Base-by-base conservation (phyloP, 2,797 vertebrate genomes). In the Hippopotamyrus pictus region DNA sequence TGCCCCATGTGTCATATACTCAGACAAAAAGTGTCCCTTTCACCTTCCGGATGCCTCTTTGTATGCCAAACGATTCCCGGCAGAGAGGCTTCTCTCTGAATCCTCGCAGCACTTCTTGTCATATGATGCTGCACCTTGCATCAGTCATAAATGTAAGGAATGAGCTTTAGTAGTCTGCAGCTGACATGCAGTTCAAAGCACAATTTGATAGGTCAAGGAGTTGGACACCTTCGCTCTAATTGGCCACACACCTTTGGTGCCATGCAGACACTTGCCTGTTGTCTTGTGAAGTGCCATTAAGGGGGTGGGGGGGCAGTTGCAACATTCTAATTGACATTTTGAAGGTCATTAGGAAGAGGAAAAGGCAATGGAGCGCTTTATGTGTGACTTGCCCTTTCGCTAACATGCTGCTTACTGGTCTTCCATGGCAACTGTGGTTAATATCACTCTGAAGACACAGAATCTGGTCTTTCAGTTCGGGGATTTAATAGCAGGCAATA, bases 311-410 rank as follows among this genome's bases (percentile, higher is more conserved):
- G 83, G 88, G 87, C 84, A 85, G 88, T 86, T 89, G 69, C 90
- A 90, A 92, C 91, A 92, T 90, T 87, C 86, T 90, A 90, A 90
- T 84, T 93, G 87, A 91, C 90, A 91, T 92, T 92, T 92, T 54
- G 88, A 92, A 92, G 91, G 90, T 90, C 91, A 92, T 92, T 93
- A 93, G 62, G 65, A 93, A 91, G 90, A 86, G 90, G 88, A 91
- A 87, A 90, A 90, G 90, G 89, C 87, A 51, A 89, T 37, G 62
- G 89, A 19, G 29, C 59, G 62, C 57, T 90, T 88, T 37, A 53
- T 84, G 76, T 85, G 87, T 69, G 79, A 90, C 89, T 86, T 90
- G 89, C 89, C 89, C 89, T 88, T 90, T 90, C 59, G 3, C 79
- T 44, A 86, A 88, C 82, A 69, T 33, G 62, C 54, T 62, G 22